Conservation (phyloP, 1,140 invertebrate genomes). For the Nebria ingens region DNA sequence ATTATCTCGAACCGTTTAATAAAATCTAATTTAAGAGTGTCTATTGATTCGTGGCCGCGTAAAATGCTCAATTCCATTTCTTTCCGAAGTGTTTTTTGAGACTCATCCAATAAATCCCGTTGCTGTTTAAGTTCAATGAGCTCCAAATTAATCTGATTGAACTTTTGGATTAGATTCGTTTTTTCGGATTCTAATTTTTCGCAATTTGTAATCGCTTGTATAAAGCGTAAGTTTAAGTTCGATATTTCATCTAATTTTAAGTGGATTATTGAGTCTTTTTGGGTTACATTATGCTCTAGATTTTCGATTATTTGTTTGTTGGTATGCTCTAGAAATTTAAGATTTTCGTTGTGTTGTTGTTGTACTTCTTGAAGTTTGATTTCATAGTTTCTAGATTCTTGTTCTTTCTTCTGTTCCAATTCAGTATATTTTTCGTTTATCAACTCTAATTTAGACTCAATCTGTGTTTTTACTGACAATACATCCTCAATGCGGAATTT, state of each 20-base stretch:
- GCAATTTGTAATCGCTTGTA: neutral
- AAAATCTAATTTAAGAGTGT: slow-evolving; percentile 19
- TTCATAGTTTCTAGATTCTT: neutral
- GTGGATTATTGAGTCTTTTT: neutral
- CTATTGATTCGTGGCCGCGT: slow-evolving; percentile 18
- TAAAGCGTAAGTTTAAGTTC: neutral
- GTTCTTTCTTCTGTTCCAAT: neutral
- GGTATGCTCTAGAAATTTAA: neutral
- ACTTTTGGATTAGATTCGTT: neutral
- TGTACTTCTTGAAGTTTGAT: neutral
- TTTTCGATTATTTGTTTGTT: neutral
- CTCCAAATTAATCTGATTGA: neutral
- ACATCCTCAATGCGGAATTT: neutral
- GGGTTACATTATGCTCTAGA: neutral
- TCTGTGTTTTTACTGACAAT: neutral
- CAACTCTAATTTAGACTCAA: neutral
- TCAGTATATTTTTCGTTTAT: neutral
- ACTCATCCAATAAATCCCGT: slow-evolving; percentile 19
- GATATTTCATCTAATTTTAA: neutral
- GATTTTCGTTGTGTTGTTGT: neutral
- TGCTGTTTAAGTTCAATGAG: slow-evolving; percentile 15
- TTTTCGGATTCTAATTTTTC: neutral
- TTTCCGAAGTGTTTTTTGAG: slow-evolving; percentile 21
- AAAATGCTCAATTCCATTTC: slow-evolving; percentile 21
- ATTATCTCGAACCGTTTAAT: slow-evolving; percentile 16